A percentile compares a stretch with the other conserved stretches of the same genome.
phyloP scores from a whole-genome alignment of 2,888 invertebrate genomes.

The Rhopalosiphum nymphaeae region DNA sequence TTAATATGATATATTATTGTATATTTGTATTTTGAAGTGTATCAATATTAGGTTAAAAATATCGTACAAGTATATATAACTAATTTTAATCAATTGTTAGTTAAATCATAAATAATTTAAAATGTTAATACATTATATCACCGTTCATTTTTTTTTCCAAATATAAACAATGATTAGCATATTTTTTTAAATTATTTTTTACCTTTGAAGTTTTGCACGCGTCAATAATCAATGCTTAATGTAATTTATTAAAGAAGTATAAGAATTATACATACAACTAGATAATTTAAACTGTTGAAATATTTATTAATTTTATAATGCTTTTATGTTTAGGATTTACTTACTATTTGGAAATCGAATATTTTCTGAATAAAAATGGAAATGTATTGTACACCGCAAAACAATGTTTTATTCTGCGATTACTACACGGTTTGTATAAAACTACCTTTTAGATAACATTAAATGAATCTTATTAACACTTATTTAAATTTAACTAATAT shows the following conservation, averaged over 20 bases:
- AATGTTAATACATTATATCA: too few relatives aligned
- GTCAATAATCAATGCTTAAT: too few relatives aligned
- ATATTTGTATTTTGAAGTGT: not conserved
- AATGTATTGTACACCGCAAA: conserved; percentile 31
- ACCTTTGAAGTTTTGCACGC: too few relatives aligned
- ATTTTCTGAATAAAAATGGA: not conserved
- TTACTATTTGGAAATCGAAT: not conserved
- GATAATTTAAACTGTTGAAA: too few relatives aligned
- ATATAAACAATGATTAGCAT: too few relatives aligned
- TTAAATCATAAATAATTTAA: too few relatives aligned
- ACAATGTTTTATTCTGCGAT: conserved; percentile 14
- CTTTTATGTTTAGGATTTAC: not conserved
- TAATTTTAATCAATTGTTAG: not conserved
- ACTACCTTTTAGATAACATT: not conserved
- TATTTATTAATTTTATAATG: not conserved
- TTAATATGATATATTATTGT: not conserved
- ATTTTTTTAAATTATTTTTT: too few relatives aligned
- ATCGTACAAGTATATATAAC: too few relatives aligned
- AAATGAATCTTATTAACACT: not conserved
- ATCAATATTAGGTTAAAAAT: too few relatives aligned
- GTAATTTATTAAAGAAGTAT: too few relatives aligned
- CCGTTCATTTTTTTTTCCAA: too few relatives aligned
- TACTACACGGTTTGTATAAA: conserved; percentile 20
- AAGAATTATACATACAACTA: too few relatives aligned
- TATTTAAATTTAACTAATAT: not conserved